phyloP scores from a whole-genome alignment of 2,113 vertebrate genomes.

The Siniperca knerii region DNA sequence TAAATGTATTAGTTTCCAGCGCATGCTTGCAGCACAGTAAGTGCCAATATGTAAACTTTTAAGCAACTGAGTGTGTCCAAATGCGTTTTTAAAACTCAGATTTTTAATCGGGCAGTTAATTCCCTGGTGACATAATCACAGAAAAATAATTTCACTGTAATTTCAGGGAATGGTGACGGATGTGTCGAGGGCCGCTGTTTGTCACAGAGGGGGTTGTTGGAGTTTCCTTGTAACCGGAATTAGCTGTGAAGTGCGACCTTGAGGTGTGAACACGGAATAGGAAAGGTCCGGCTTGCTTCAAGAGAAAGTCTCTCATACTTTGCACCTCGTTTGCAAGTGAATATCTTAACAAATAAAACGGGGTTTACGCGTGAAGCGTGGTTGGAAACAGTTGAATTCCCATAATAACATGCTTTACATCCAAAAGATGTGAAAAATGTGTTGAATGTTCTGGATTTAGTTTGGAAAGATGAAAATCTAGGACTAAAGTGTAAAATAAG shows the following conservation, averaged over 20 bases:
- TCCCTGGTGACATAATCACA: neutral
- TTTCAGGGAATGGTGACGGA: slow-evolving; percentile 30
- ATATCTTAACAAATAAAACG: slow-evolving; percentile 77
- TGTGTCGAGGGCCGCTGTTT: slow-evolving; percentile 67
- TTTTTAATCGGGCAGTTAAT: neutral
- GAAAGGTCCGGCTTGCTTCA: slow-evolving; percentile 79
- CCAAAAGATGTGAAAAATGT: neutral
- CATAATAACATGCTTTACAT: slow-evolving; percentile 49
- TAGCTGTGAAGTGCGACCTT: slow-evolving; percentile 87
- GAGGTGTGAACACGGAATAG: slow-evolving; percentile 83
- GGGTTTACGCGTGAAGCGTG: slow-evolving; percentile 68
- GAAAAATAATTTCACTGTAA: neutral
- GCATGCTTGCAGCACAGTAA: neutral
- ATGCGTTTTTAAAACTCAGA: neutral
- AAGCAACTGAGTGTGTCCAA: neutral
- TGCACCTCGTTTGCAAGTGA: slow-evolving; percentile 88
- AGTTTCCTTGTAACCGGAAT: slow-evolving; percentile 85
- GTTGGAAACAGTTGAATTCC: slow-evolving; percentile 58
- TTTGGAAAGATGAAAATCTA: neutral
- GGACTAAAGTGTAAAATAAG: neutral
- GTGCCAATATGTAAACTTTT: neutral
- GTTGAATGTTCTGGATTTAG: neutral
- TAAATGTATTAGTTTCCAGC: neutral
- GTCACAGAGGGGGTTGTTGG: slow-evolving; percentile 71
- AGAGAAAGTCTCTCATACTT: slow-evolving; percentile 83